Percentiles rank a stretch among this genome's conserved stretches.
Evolutionary conservation across 2,888 invertebrate genomes (phyloP).

Genomic region (Hesperia comma): DNA sequence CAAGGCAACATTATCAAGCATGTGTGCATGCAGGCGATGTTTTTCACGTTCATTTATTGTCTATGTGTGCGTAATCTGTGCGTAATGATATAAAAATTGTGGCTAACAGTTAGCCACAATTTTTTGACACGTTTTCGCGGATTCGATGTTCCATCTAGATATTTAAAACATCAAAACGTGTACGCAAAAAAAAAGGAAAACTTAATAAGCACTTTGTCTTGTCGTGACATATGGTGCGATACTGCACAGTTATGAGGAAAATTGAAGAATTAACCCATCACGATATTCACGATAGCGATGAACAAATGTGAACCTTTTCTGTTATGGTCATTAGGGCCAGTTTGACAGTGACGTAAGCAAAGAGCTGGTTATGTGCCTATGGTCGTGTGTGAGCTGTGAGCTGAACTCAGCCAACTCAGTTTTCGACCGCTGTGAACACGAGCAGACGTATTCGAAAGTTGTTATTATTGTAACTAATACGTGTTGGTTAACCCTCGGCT

Average conservation of each 20-base stretch:
- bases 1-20: too few relatives aligned
- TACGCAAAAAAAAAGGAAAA: not conserved
- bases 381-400: constrained; percentile 1
- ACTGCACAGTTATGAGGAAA: not conserved
- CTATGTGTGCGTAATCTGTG: too few relatives aligned
- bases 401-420: not conserved
- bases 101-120: too few relatives aligned
- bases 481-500: constrained; percentile 7
- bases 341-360: constrained; percentile 46
- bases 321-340: constrained; percentile 43
- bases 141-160: too few relatives aligned
- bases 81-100: too few relatives aligned
- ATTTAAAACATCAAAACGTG: too few relatives aligned
- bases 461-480: constrained; percentile 3
- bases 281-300: not conserved
- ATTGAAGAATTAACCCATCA: constrained; percentile 13
- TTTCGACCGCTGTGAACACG: constrained; percentile 16
- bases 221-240: too few relatives aligned
- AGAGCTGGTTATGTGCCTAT: constrained; percentile 39
- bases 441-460: constrained; percentile 15
- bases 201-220: not conserved
- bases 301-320: constrained; percentile 17
- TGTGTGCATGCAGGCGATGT: too few relatives aligned
- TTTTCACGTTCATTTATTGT: too few relatives aligned
- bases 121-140: too few relatives aligned